Evolutionary conservation across 64 coral and sea anemone genomes (phyloP), one percentile per base, ranked within the genome.

Genomic region (Actinia equina): DNA sequence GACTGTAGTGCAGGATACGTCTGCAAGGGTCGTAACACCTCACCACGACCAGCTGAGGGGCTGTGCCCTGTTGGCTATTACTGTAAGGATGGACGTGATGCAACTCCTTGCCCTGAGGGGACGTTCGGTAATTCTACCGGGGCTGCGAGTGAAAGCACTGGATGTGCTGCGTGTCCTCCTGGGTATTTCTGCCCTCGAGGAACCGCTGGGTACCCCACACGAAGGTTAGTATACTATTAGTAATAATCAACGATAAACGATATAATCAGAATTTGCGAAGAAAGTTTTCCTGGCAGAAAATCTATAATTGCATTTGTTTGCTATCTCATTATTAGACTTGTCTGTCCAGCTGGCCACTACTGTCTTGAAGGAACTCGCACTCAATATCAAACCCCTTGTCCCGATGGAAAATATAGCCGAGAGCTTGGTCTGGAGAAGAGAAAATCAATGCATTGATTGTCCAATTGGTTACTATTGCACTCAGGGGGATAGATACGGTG

Each of bases 61-160:
- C 82, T 92, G 49, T 99, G 96, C 63, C 86, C 96, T 57, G 69
- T 92, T 53, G 96, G 96, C 6, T 93, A 78, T 52, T 99, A 79
- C 79, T 99, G 96, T 19, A 85, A 82, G 7, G 93, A 99, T 99
- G 96, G 96, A 15, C 44, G 15, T n/a, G 71, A 18, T 18, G 90
- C 91, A 52, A 77, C 63, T 23, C 88, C 91, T 17, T 98, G 96
- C 52, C 93, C 96, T 18, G 44, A 85, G 71, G 96, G 96, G 59
- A 98, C 88, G 59, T 98, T 83, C 95, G 96, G 96, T 56, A 98
- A 98, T 52, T 62, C 78, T 13, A 99, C 93, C 22, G 88, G 93
- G 20, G 93, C 97, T 22, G 62, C 93, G 43, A 80, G 65, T 88
- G 20, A 82, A 25, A 59, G 85, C 55, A 87, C 60, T 84, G 93